Evolutionary conservation across 2,888 invertebrate genomes (phyloP), one percentile per base, ranked within the genome.

Genomic region (Drosophila mettleri): DNA sequence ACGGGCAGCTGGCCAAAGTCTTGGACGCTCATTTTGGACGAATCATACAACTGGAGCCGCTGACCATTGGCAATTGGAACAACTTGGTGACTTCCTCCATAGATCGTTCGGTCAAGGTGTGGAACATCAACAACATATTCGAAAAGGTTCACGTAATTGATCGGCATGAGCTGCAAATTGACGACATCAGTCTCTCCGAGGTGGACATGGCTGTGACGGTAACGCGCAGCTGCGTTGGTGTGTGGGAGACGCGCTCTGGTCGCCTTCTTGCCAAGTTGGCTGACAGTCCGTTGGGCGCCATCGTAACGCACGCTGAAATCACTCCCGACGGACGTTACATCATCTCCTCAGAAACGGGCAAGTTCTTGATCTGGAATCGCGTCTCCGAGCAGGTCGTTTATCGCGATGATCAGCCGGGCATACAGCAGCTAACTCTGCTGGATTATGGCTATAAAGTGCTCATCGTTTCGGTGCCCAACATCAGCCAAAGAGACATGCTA

Each of bases 41-140:
- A 66, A 99, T 99, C 12, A 97, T 99, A 61, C 97, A 98, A 81
- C 92, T 99, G 63, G 96, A 96, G 79, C 95, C 98, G 0, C 93
- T 99, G 38, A 97, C 96, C 0, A 95, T 97, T 16, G 97, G 97
- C 0, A 95, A 96, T 73, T 98, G 98, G 98, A 98, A 98, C 91
- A 97, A 97, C 91, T 95, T 98, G 6, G 97, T 99, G 49, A 99
- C 99, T 0, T 98, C 99, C 0, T 99, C 99, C 0, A 98, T 99
- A 51, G 99, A 99, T 92, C 94, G 99, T 67, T 98, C 98, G 0
- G 98, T 99, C 8, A 99, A 99, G 94, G 98, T 99, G 5, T 99
- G 99, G 99, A 99, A 99, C 91, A 98, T 99, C 61, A 98, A 99
- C 92, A 99, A 99, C 91, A 99, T 99, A 76, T 98, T 98, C 89